Evolutionary conservation across 2,888 invertebrate genomes (phyloP), one percentile per base, ranked within the genome.

Genomic region (Trichogramma dendrolimi): DNA sequence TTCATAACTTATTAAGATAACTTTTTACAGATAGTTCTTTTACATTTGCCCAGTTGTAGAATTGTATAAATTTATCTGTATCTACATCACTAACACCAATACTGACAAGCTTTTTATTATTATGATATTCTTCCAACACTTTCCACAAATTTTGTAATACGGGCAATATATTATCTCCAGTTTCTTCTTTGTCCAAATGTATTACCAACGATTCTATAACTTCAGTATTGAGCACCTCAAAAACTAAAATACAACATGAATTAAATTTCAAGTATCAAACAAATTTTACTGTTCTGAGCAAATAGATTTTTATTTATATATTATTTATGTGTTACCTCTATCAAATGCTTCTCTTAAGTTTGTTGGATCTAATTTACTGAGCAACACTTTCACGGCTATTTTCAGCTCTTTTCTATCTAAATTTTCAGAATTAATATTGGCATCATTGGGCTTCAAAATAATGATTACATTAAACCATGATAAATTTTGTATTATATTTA

Each of bases 11-110:
- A 7, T 11, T 43, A 52, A 11, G 52, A 10, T 52, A 44, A 43
- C 51, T 58, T 55, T 47, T 41, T n/a, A 46, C 38, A 27, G 27
- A 27, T 27, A 27, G 27, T 27, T 27, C 27, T 27, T 71, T 73
- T 74, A 85, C 85, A 73, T 83, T 83, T 0, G 92, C 89, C 85
- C 87, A 88, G 52, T 86, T 84, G 79, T 92, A 88, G 1, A 96
- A 81, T 60, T 87, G 83, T 42, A 88, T 85, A 47, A 97, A 88
- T 14, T 88, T 85, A 0, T 86, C 85, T 40, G 91, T 91, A 68
- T 94, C 93, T n/a, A 96, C 84, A 79, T 96, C 96, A 3, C 94
- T 91, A 46, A 96, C 86, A 43, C 96, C 96, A 41, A 95, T 81
- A 53, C 73, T 74, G 6, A 64, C 71, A 71, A 92, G 86, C 80